Evolutionary conservation across 30 jellyfish, hydroid and myxozoan genomes (phyloP), one percentile per base, ranked within the genome.

Genomic region (Aurelia aurita): DNA sequence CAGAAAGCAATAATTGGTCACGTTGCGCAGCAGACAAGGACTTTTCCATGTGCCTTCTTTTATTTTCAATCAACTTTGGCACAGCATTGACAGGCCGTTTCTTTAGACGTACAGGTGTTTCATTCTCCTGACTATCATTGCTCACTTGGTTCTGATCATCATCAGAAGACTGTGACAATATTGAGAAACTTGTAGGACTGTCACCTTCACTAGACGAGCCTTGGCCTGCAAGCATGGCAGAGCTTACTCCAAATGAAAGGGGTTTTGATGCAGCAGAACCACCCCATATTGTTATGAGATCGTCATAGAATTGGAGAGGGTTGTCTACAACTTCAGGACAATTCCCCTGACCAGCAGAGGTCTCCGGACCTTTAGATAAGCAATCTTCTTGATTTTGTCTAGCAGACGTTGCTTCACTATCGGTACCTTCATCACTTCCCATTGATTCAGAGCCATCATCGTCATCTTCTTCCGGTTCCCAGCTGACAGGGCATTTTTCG

Each of bases 251-350:
- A 73, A 73, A 73, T 5, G 72, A 26, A 51, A 73, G 72, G 25
- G 77, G 86, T 35, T 49, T 53, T 51, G 77, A 55, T 45, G 86
- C 86, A 6, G 72, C 72, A 51, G 86, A 73, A 25, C 86, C 86
- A 73, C 53, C 53, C 86, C 72, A 13, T 47, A 73, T 73, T 20
- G 51, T n/a, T n/a, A n/a, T n/a, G n/a, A n/a, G n/a, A n/a, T n/a
- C n/a, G n/a, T n/a, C n/a, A n/a, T n/a, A n/a, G n/a, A n/a, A n/a
- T n/a, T n/a, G 43, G 43, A 31, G 3, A 31, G 43, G 43, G 43
- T 5, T 31, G 5, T 31, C 43, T 31, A 31, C 43, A n/a, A n/a
- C n/a, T 31, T 31, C 43, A 2, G 43, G 43, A 31, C 43, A 5
- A 31, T 31, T 31, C 43, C 5, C 43, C 43, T 31, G 43, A 5